A percentile compares a stretch with the other conserved stretches of the same genome.
Conservation (phyloP, 2,113 vertebrate species). For the Rousettus leschenaultii region DNA sequence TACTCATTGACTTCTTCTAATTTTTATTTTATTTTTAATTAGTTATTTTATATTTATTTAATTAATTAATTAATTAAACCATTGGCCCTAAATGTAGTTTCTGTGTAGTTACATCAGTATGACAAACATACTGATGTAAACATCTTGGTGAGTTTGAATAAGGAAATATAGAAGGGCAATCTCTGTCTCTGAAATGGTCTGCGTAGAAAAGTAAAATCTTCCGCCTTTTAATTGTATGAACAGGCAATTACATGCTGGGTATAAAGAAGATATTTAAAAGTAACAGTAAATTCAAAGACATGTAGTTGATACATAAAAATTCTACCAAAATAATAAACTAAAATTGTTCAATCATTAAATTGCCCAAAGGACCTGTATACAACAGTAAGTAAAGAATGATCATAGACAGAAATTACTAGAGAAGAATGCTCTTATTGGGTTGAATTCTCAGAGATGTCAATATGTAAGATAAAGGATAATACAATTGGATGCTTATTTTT, state of each 20-base stretch:
- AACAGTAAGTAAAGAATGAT: background rate
- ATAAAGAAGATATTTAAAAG: background rate
- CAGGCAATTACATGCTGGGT: background rate
- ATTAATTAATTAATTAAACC: background rate
- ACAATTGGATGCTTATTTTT: background rate
- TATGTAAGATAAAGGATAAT: background rate
- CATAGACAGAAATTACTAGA: background rate
- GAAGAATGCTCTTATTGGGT: background rate
- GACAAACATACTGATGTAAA: background rate
- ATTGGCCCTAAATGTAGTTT: background rate
- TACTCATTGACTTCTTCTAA: background rate
- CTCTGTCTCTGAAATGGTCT: background rate
- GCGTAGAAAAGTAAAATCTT: background rate
- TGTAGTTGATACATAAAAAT: background rate
- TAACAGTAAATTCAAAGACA: background rate
- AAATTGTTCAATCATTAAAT: background rate
- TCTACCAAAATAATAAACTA: background rate
- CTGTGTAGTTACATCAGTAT: background rate
- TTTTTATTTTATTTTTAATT: background rate
- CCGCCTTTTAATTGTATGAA: background rate
- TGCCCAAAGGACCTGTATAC: background rate
- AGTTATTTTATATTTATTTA: background rate
- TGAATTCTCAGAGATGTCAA: background rate
- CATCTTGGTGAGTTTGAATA: background rate
- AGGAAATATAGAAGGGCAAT: background rate